A percentile compares a stretch with the other conserved stretches of the same genome.
Evolutionary conservation across 2,888 invertebrate species (phyloP).

Genomic region (Apamea anceps): DNA sequence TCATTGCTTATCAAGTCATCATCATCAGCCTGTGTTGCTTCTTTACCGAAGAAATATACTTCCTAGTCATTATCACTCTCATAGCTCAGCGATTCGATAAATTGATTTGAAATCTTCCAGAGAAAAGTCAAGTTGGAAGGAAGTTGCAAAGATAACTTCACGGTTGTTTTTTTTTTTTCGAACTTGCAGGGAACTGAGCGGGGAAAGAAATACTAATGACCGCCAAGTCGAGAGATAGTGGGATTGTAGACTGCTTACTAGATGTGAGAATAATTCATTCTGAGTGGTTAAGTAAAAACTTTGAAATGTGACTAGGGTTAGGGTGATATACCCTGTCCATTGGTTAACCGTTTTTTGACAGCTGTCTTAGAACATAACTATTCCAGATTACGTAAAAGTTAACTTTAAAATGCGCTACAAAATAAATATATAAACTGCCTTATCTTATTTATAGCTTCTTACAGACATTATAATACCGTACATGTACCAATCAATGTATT

Average conservation of each 20-base stretch:
- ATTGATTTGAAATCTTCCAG: slow-evolving; percentile 8
- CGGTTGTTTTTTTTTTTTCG: slow-evolving; percentile 15
- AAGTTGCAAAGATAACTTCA: slow-evolving; percentile 21
- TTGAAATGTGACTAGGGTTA: background rate
- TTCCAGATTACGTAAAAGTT: too few relatives aligned
- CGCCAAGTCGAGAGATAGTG: background rate
- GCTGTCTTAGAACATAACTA: too few relatives aligned
- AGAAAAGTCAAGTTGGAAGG: background rate
- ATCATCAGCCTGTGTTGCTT: background rate
- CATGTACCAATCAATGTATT: too few relatives aligned
- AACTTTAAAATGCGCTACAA: too few relatives aligned
- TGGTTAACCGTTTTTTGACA: too few relatives aligned
- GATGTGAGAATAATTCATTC: background rate
- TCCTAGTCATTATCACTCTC: background rate
- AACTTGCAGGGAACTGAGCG: slow-evolving; percentile 12
- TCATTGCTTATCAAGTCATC: background rate
- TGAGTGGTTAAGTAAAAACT: background rate
- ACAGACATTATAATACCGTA: too few relatives aligned
- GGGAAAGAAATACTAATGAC: slow-evolving; percentile 39
- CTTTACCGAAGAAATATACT: background rate
- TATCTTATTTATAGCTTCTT: too few relatives aligned
- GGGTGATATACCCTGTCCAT: background rate
- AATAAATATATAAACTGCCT: too few relatives aligned
- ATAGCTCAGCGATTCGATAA: slow-evolving; percentile 3
- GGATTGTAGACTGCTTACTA: background rate